Percentiles rank a stretch among this genome's conserved stretches.
Evolutionary conservation across 2,797 vertebrate species (phyloP).

Genomic region (Danio choprae): DNA sequence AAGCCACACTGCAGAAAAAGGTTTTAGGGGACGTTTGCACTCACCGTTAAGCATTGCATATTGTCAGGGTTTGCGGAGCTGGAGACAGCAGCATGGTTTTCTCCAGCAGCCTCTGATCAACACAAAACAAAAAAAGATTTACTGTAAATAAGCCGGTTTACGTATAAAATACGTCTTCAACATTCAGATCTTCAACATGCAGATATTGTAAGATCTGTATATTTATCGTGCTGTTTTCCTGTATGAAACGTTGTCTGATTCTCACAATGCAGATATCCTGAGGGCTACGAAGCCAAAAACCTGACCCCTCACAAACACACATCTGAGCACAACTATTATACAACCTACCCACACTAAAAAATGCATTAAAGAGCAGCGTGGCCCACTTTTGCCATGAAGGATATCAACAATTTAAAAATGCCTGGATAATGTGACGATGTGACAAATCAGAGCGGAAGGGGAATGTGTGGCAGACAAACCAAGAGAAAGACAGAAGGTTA

Average conservation of each 20-base stretch:
- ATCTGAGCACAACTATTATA: background rate
- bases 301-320: background rate
- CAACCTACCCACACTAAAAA: constrained; percentile 58
- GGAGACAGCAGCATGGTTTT: constrained; percentile 73
- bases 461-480: background rate
- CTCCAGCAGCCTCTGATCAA: constrained; percentile 78
- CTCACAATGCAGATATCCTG: background rate
- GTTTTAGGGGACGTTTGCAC: constrained; percentile 52
- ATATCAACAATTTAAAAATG: constrained; percentile 69
- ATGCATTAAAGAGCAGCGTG: constrained; percentile 59
- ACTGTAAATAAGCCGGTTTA: no score
- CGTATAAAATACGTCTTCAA: no score
- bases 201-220: background rate
- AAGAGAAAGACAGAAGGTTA: background rate
- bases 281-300: constrained; percentile 8
- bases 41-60: constrained; percentile 87
- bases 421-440: background rate
- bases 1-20: background rate
- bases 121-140: constrained; percentile 72
- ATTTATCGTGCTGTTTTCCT: background rate
- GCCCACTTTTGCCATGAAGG: constrained; percentile 63
- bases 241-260: background rate
- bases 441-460: background rate
- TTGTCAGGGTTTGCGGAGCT: constrained; percentile 75
- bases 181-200: no score